A percentile compares a stretch with the other conserved stretches of the same genome.
Conservation (phyloP, 2,113 vertebrate species). For the Bambusicola thoracicus region DNA sequence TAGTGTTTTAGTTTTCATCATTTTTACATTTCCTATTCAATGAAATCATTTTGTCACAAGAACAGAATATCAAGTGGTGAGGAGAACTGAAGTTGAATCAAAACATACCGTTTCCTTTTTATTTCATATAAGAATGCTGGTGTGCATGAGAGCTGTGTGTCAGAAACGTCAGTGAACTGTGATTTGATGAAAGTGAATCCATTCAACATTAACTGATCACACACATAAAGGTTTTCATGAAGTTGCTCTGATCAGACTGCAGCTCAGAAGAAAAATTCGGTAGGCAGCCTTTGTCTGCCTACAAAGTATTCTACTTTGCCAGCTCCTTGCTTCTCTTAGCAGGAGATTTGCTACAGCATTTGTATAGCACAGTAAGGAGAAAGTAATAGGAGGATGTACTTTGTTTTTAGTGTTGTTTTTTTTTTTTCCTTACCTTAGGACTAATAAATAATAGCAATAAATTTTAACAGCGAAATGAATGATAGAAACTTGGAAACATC, state of each 20-base stretch:
- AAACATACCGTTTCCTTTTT: neutral
- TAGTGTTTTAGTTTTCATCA: neutral
- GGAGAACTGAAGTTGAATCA: neutral
- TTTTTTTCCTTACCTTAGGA: neutral
- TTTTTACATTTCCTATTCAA: neutral
- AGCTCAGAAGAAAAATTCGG: neutral
- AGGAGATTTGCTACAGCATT: neutral
- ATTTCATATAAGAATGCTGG: neutral
- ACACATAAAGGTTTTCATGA: neutral
- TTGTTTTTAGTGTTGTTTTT: neutral
- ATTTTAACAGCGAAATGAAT: neutral
- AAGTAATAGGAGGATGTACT: no score
- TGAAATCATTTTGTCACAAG: neutral
- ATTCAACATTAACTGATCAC: neutral
- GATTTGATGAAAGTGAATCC: neutral
- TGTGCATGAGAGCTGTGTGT: neutral
- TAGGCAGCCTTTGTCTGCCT: neutral
- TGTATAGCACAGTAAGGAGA: neutral
- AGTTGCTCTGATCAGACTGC: neutral
- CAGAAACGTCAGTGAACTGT: neutral
- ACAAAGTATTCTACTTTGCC: neutral
- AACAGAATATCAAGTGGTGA: neutral
- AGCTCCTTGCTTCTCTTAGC: neutral
- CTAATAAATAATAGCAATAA: neutral
- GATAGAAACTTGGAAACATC: neutral